These are phyloP conservation scores for Carlito syrichta DNA, from an alignment of 2,113 vertebrate species.

Conservation along the genomic window DNA sequence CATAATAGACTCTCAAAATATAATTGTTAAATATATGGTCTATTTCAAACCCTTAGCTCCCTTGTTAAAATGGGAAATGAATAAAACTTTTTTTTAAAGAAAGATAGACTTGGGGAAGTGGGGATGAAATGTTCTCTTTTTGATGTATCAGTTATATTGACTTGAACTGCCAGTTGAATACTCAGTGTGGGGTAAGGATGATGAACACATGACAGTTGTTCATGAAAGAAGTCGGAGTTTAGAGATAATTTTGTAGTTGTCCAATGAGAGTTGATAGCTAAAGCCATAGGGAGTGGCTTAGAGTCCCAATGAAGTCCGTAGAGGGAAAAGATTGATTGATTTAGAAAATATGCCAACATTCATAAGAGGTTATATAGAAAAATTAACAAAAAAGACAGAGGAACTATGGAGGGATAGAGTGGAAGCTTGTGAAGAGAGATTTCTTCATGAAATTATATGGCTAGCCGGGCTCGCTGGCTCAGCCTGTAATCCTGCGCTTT, in stretches of 20 bases:
- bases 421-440: neutral
- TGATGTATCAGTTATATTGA: neutral
- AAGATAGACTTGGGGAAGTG: neutral
- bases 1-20: neutral
- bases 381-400: neutral
- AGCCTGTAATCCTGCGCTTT: too few relatives aligned
- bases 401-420: rapidly evolving
- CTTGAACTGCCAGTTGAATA: neutral
- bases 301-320: neutral
- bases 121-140: neutral
- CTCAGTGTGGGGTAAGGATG: neutral
- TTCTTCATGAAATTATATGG: neutral
- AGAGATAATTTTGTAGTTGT: neutral
- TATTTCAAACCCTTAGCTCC: neutral
- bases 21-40: neutral
- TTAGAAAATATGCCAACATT: neutral
- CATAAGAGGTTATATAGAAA: neutral
- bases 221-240: neutral
- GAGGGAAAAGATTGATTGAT: neutral
- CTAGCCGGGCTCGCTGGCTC: too few relatives aligned
- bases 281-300: neutral
- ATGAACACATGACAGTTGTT: neutral
- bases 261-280: neutral
- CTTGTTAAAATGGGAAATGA: too few relatives aligned
- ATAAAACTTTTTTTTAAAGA: neutral